Conservation (phyloP, 2,797 vertebrate species). For the Gastrophryne carolinensis region DNA sequence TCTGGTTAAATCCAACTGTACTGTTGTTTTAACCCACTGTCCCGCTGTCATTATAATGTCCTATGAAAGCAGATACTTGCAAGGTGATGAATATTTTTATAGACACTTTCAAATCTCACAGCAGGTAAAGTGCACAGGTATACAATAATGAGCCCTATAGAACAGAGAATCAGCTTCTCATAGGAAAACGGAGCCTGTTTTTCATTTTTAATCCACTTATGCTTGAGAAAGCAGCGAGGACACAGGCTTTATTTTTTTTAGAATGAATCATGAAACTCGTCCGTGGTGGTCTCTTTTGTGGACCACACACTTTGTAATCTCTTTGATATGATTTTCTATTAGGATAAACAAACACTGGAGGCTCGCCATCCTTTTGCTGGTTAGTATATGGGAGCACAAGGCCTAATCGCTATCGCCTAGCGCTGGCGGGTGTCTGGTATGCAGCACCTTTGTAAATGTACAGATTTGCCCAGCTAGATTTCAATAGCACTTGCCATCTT, state of each 20-base stretch:
- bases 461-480: slow-evolving; percentile 11
- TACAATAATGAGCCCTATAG: background rate
- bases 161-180: slow-evolving; percentile 3
- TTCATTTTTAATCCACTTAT: slow-evolving; percentile 21
- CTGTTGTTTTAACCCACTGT: too few relatives aligned
- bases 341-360: slow-evolving; percentile 70
- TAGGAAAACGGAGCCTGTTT: slow-evolving; percentile 7
- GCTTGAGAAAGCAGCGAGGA: slow-evolving; percentile 35
- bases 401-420: slow-evolving; percentile 57
- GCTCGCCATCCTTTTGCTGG: slow-evolving; percentile 59
- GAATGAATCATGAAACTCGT: slow-evolving; percentile 66
- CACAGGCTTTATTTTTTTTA: slow-evolving; percentile 62
- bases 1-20: too few relatives aligned
- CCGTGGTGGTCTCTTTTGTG: slow-evolving; percentile 70
- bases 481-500: slow-evolving; percentile 34
- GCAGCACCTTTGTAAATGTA: slow-evolving; percentile 39
- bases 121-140: background rate
- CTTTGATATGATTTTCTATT: slow-evolving; percentile 66
- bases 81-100: too few relatives aligned
- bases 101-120: too few relatives aligned
- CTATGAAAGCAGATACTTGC: too few relatives aligned
- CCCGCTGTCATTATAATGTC: too few relatives aligned
- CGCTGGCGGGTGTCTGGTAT: slow-evolving; percentile 37
- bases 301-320: slow-evolving; percentile 66
- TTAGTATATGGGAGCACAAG: slow-evolving; percentile 65